Base-by-base conservation (phyloP, 2,888 invertebrate genomes). In the Rhimphoctona megacephalus region DNA sequence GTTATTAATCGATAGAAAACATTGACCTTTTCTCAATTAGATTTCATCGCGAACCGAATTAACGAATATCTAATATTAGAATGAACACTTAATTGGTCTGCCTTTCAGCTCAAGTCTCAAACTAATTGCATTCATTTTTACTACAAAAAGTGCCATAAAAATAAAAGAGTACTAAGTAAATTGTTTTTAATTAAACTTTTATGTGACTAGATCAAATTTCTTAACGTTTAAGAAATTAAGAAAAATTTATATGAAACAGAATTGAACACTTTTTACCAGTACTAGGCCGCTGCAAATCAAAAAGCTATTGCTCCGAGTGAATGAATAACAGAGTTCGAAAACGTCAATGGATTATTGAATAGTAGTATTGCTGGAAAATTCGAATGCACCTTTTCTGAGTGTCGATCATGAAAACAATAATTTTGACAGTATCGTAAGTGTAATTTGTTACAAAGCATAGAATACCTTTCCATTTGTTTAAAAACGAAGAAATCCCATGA, bases 401-500 rank as follows among this genome's bases (percentile, higher is more conserved):
- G 61, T 30, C 17, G 25, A 19, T 72, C 9, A 46, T 14, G 33
- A 81, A 19, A 8, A 30, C 43, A 22, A 14, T n/a, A 6, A 73
- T 25, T 9, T 67, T 52, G 30, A 30, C 4, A 43, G 25, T 43
- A 61, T 14, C 17, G 6, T 7, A 49, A 49, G 22, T 2, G 7
- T 22, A 33, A 66, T 61, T 39, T 4, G 22, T 22, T 43, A 61
- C 22, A n/a, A 76, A 74, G 57, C 14, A 9, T 25, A 57, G 19
- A 19, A 22, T n/a, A n/a, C 33, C 30, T 30, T 46, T 33, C 14
- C 46, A 77, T 81, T 66, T 39, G 33, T 6, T 54, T 43, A 7
- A 33, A 43, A 46, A 49, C 17, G 14, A 52, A 39, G 54, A 64
- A 81, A 81, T 54, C 9, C 25, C 49, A 61, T 39, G 77, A 82